Evolutionary conservation across 2,888 invertebrate species (phyloP).

Genomic region (Noctua comes): DNA sequence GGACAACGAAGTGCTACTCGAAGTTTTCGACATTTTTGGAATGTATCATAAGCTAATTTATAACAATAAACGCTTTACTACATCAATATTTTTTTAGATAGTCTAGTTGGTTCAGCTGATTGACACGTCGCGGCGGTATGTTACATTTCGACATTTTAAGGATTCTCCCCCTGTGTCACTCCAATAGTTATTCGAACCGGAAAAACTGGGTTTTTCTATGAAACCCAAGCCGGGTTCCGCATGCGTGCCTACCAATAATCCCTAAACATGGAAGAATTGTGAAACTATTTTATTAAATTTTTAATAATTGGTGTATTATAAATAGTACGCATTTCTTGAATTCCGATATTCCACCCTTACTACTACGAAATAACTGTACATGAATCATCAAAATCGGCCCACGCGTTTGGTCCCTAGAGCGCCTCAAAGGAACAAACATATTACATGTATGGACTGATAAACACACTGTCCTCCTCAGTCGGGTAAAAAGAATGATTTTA

Average conservation of each 20-base stretch:
- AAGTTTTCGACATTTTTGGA: slow-evolving; percentile 73
- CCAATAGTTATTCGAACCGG: no score
- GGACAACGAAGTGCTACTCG: slow-evolving; percentile 81
- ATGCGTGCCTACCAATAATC: neutral
- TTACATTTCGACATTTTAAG: neutral
- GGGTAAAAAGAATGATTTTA: neutral
- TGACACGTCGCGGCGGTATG: neutral
- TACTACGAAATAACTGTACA: neutral
- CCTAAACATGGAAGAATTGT: neutral
- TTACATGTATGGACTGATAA: neutral
- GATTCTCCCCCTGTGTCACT: neutral
- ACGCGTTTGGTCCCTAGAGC: neutral
- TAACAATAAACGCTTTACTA: neutral
- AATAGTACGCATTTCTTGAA: neutral
- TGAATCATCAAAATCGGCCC: neutral
- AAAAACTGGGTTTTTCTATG: no score
- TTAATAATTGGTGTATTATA: neutral
- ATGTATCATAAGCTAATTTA: neutral
- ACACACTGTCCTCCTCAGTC: neutral
- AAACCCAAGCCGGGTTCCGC: neutral
- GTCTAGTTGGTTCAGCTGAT: slow-evolving; percentile 45
- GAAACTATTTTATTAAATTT: neutral
- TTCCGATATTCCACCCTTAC: neutral
- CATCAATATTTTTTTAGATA: neutral
- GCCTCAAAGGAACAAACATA: neutral